Conservation (phyloP, 64 coral and sea anemone genomes). For the Stylophora pistillata region DNA sequence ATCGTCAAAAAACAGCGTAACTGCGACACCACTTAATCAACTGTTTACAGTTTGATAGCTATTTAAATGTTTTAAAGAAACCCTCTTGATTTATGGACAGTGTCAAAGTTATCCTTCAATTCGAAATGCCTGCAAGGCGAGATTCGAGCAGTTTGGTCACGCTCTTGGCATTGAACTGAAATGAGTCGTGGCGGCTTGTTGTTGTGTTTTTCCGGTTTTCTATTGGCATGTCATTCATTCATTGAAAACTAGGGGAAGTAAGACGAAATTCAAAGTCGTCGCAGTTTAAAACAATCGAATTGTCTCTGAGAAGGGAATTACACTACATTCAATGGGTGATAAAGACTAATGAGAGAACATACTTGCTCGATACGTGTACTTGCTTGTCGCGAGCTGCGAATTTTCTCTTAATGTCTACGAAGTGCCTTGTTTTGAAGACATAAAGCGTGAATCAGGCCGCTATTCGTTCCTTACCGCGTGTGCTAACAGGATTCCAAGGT, state of each 20-base stretch:
- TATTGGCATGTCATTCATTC: neutral
- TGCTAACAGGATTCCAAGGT: neutral
- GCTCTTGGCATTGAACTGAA: neutral
- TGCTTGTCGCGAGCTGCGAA: neutral
- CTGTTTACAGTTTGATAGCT: slow-evolving; percentile 3
- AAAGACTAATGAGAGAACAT: neutral
- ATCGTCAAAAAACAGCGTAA: neutral
- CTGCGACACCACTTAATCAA: neutral
- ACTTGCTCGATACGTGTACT: neutral
- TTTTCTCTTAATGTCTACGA: neutral
- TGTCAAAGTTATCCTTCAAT: slow-evolving; percentile 11
- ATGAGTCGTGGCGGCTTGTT: neutral
- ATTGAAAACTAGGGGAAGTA: neutral
- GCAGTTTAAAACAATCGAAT: too few species aligned
- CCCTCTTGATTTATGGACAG: slow-evolving; percentile 2
- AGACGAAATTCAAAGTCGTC: neutral
- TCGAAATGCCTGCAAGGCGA: slow-evolving; percentile 22
- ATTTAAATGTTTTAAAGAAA: neutral
- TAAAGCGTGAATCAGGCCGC: neutral
- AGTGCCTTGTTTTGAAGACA: neutral
- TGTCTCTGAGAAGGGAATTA: neutral
- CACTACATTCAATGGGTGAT: neutral
- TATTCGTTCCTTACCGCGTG: neutral
- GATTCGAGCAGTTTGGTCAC: slow-evolving; percentile 42
- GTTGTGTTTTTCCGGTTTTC: too few species aligned